phyloP scores from a whole-genome alignment of 1,140 invertebrate species.

The Sycophila sp. region DNA sequence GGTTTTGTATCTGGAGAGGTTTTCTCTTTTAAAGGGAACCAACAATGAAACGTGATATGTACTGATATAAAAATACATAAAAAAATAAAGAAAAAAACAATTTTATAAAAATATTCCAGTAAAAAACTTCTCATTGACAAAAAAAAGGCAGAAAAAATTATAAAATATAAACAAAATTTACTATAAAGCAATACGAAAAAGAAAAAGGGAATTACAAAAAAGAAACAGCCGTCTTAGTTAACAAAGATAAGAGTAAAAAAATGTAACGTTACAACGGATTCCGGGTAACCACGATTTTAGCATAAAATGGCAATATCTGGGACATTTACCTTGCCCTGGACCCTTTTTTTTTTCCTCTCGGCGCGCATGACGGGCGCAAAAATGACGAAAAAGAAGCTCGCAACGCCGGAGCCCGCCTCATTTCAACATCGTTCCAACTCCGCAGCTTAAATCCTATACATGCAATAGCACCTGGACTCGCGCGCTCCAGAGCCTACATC shows the following conservation, averaged over 20 bases:
- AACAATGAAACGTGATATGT: constrained; percentile 19
- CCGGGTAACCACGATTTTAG: neutral
- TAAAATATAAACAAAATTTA: too few species aligned
- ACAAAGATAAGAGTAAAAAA: too few species aligned
- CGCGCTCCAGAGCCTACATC: too few species aligned
- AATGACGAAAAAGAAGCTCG: constrained; percentile 6
- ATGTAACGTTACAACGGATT: neutral
- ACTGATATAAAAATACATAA: neutral
- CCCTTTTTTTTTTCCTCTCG: constrained; percentile 12
- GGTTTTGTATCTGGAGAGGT: constrained; percentile 82
- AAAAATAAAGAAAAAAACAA: too few species aligned
- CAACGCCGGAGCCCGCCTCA: too few species aligned
- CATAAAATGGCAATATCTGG: constrained; percentile 13
- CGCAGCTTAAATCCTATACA: too few species aligned
- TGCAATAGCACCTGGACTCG: too few species aligned
- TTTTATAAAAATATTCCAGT: too few species aligned
- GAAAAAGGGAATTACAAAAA: too few species aligned
- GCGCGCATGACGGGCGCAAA: neutral
- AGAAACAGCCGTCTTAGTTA: too few species aligned
- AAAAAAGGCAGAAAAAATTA: neutral
- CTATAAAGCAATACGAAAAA: too few species aligned
- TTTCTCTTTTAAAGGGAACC: constrained; percentile 44
- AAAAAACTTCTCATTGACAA: neutral
- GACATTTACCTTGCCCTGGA: constrained; percentile 13
- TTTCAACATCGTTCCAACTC: too few species aligned